Base-by-base conservation (phyloP, 2,113 vertebrate species). In the Aepyceros melampus region DNA sequence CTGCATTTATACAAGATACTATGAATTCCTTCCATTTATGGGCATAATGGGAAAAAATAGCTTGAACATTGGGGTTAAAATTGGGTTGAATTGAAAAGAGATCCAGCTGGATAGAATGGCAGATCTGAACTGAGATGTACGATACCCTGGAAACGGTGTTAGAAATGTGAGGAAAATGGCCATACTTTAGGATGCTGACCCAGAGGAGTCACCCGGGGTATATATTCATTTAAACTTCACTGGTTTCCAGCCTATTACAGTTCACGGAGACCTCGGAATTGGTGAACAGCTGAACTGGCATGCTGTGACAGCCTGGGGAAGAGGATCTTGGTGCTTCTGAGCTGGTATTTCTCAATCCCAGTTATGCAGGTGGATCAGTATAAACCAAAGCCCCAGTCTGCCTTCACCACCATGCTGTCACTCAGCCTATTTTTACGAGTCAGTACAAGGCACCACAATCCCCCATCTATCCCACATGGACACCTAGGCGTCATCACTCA, bases 1-100 rank as follows among this genome's bases (percentile, higher is more conserved):
- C 90, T 95, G 90, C 97, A 89, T 97, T 95, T 97, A 87, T 88
- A 97, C 79, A 93, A 88, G 95, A 91, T 96, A 64, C 45, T 79
- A 86, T 51, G 88, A 98, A 98, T 97, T 96, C 76, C 97, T 97
- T 97, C 98, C 97, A 97, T 96, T 95, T 96, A 94, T 94, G 94
- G 96, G 56, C 71, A 89, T 96, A 97, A 97, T 97, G 91, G 90
- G 92, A 25, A 97, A 97, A 97, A 96, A 97, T 96, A 94, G 92
- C 93, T 89, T 85, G 96, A 96, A 90, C 95, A 87, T 95, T 71
- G 94, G 94, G 95, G 95, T 97, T 98, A 97, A 98, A 95, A 97
- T 78, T 96, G 97, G 94, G 95, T 89, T 87, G 94, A 97, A 96
- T 71, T 96, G 97, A 95, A 94, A 96, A 97, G 94, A 98, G 97